Evolutionary conservation across 2,797 vertebrate genomes (phyloP).

Genomic region (Tiaroga cobitis): DNA sequence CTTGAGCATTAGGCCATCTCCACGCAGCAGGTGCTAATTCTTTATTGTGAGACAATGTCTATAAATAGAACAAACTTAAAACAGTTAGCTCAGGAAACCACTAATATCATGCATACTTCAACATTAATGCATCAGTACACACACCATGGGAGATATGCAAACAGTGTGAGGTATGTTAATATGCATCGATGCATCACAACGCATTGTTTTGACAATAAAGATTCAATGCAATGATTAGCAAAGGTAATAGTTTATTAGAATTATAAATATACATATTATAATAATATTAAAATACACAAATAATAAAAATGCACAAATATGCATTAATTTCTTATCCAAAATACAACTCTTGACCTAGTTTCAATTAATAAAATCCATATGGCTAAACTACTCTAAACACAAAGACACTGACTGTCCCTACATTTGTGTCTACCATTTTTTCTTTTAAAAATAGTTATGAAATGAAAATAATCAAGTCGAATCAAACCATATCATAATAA

Average conservation of each 20-base stretch:
- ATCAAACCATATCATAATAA: background rate
- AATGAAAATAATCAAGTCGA: background rate
- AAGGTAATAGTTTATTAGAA: too few species aligned
- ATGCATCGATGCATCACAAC: background rate
- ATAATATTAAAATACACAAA: too few species aligned
- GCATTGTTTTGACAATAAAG: background rate
- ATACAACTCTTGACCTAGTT: background rate
- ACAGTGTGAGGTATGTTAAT: background rate
- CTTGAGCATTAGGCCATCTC: background rate
- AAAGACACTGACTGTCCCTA: background rate
- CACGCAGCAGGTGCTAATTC: conserved; percentile 1
- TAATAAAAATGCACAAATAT: background rate
- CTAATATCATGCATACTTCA: background rate
- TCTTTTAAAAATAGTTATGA: background rate
- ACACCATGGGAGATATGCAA: background rate
- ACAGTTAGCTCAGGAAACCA: background rate
- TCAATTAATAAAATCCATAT: background rate
- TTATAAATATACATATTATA: too few species aligned
- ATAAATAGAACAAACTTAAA: conserved; percentile 13
- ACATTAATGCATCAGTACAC: background rate
- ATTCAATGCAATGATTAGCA: background rate
- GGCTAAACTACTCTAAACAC: background rate
- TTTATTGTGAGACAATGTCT: conserved; percentile 11
- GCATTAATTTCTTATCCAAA: background rate
- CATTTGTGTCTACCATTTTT: background rate